These are phyloP conservation scores for Nycticebus coucang DNA, from an alignment of 2,113 vertebrate genomes.

Conservation along the genomic window DNA sequence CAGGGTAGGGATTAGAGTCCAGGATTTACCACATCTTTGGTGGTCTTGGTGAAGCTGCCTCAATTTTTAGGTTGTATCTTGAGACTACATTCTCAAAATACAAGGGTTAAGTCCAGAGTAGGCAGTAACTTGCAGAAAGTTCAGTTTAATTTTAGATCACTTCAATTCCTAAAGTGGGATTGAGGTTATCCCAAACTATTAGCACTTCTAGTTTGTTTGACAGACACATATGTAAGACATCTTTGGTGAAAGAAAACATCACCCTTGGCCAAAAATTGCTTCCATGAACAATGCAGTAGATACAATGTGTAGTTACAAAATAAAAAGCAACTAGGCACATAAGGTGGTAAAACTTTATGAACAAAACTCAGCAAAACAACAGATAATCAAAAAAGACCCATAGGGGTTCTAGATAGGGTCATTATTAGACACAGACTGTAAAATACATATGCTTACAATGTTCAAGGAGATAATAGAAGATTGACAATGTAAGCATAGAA, in stretches of 20 bases:
- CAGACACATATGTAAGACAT: background rate
- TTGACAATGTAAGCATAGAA: background rate
- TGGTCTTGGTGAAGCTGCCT: background rate
- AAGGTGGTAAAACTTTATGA: background rate
- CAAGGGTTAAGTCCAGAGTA: background rate
- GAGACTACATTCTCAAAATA: background rate
- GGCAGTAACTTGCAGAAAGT: background rate
- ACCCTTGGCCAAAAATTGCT: background rate
- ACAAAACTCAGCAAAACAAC: background rate
- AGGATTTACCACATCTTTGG: background rate
- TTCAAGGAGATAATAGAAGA: background rate
- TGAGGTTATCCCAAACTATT: background rate
- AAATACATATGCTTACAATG: background rate
- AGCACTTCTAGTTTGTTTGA: background rate
- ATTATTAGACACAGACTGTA: background rate
- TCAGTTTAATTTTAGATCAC: constrained; percentile 38
- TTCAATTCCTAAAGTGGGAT: background rate
- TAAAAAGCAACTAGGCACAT: background rate
- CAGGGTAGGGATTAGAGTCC: background rate
- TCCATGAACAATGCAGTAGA: background rate
- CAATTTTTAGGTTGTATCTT: background rate
- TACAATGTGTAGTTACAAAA: background rate
- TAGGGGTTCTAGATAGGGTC: background rate
- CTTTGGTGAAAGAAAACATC: background rate
- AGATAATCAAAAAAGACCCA: background rate